Conservation (phyloP, 2,113 vertebrate genomes). For the Deroptyus accipitrinus region DNA sequence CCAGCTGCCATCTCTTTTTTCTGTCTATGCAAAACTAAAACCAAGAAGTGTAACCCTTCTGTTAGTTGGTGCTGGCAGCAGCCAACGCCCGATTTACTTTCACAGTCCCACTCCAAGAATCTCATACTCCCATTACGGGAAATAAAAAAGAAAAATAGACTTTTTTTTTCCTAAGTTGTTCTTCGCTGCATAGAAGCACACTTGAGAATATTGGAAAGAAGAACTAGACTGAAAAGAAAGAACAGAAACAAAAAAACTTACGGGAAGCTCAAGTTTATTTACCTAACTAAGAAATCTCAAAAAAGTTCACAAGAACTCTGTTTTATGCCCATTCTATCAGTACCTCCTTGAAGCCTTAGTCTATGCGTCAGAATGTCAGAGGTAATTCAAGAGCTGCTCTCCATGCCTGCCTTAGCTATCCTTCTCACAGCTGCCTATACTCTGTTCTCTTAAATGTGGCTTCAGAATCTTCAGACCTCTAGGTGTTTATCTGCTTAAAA, state of each 20-base stretch:
- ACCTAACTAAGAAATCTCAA: neutral
- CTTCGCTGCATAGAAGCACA: neutral
- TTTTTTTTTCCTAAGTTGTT: neutral
- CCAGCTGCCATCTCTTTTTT: neutral
- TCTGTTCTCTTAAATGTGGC: neutral
- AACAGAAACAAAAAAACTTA: neutral
- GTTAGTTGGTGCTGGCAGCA: neutral
- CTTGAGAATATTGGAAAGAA: neutral
- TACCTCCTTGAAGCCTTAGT: neutral
- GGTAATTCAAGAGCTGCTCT: neutral
- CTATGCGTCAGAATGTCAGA: neutral
- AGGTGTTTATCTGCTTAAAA: neutral
- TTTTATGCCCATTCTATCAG: neutral
- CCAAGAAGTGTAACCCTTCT: neutral
- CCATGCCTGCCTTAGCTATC: accelerated
- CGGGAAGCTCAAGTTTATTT: neutral
- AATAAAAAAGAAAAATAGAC: neutral
- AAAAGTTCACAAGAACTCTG: neutral
- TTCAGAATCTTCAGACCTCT: neutral
- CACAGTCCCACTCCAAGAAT: neutral
- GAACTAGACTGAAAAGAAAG: neutral
- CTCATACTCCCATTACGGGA: neutral
- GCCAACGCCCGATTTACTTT: neutral
- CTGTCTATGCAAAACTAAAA: neutral
- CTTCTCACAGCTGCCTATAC: accelerated